Conservation (phyloP, 2,797 vertebrate species). For the Hippopotamyrus pictus region DNA sequence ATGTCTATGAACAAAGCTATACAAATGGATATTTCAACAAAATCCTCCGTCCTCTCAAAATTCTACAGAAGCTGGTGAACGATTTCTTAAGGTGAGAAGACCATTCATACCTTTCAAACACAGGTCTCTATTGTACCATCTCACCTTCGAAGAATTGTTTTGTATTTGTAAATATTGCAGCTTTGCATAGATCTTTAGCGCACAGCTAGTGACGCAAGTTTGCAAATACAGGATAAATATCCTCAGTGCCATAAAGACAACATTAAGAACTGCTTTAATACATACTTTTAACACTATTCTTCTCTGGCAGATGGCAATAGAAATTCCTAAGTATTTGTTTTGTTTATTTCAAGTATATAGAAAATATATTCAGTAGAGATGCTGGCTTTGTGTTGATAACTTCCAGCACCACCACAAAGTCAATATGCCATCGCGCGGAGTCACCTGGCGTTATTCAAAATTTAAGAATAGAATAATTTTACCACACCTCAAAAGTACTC, state of each 20-base stretch:
- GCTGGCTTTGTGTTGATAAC: background rate
- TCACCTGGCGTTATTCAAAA: background rate
- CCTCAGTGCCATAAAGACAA: background rate
- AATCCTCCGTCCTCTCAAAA: background rate
- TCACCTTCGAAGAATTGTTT: background rate
- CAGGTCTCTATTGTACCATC: background rate
- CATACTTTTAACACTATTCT: background rate
- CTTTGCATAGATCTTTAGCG: background rate
- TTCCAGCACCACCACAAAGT: background rate
- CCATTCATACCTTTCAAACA: background rate
- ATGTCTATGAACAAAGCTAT: background rate
- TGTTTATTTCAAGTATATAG: background rate
- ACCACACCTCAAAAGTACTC: constrained; percentile 1
- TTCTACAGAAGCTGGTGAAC: background rate
- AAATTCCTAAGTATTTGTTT: background rate
- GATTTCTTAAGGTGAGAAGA: background rate
- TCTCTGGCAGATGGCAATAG: background rate
- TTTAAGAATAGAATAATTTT: background rate
- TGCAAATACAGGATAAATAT: background rate
- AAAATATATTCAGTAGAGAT: background rate
- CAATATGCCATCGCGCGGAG: background rate
- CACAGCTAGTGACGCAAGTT: background rate
- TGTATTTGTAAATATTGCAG: background rate
- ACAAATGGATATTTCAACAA: background rate
- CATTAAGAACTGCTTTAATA: background rate